These are phyloP conservation scores for Acleris literana DNA, from an alignment of 2,888 invertebrate species.

Conservation along the genomic window DNA sequence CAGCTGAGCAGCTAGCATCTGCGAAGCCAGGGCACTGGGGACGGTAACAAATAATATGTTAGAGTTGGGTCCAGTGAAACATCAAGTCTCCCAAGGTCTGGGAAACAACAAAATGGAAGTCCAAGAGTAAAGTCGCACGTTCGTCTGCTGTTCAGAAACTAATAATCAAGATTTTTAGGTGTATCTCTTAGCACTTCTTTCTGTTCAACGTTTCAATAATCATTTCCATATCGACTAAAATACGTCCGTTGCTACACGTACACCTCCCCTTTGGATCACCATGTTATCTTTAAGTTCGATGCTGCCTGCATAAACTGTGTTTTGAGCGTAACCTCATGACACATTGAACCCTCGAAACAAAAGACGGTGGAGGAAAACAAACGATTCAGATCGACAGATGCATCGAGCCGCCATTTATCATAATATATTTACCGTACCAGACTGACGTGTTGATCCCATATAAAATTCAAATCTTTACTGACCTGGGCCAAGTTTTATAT, in stretches of 20 bases:
- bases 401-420: conserved; percentile 14
- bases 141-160: not conserved
- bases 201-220: too few species aligned
- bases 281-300: too few species aligned
- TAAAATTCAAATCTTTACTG: conserved; percentile 29
- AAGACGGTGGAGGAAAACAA: not conserved
- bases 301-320: too few species aligned
- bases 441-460: conserved; percentile 10
- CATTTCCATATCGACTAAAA: too few species aligned
- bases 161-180: not conserved
- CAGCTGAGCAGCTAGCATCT: conserved; percentile 97
- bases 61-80: conserved; percentile 63
- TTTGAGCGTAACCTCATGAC: too few species aligned
- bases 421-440: conserved; percentile 6
- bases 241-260: too few species aligned
- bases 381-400: conserved; percentile 11
- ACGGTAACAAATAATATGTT: conserved; percentile 84
- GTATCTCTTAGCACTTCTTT: too few species aligned
- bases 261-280: too few species aligned
- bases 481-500: conserved; percentile 28
- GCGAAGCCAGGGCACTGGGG: conserved; percentile 98
- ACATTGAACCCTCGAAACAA: too few species aligned
- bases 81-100: conserved; percentile 47
- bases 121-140: conserved; percentile 66
- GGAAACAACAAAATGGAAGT: conserved; percentile 45